These are phyloP conservation scores for Pelvicachromis taeniatus DNA, from an alignment of 2,113 vertebrate species.

Conservation along the genomic window DNA sequence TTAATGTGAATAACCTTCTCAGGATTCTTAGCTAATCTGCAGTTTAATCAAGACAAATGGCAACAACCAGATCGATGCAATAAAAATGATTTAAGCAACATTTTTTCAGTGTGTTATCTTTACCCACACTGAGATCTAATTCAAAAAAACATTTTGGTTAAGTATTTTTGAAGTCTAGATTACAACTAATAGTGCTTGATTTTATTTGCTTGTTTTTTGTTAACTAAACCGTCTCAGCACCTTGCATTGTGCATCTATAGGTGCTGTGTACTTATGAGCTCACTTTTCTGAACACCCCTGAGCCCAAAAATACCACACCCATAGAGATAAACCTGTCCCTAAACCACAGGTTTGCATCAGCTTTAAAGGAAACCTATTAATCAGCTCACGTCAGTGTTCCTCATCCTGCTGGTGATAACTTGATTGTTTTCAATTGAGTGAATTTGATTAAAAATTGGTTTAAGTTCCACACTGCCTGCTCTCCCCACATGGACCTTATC, in stretches of 20 bases:
- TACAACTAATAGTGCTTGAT: not conserved
- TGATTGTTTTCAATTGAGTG: not conserved
- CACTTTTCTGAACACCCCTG: conserved; percentile 1
- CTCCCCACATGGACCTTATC: conserved; percentile 11
- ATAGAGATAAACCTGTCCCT: not conserved
- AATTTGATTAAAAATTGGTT: not conserved
- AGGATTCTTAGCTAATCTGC: not conserved
- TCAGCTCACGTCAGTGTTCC: not conserved
- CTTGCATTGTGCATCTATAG: no score
- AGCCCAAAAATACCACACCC: not conserved
- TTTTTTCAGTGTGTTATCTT: not conserved
- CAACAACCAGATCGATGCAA: not conserved
- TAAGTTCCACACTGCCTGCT: not conserved
- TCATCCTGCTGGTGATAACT: not conserved
- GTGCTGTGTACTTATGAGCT: not conserved
- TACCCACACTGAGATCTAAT: not conserved
- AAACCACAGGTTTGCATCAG: not conserved
- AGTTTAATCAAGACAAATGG: not conserved
- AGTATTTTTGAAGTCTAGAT: not conserved
- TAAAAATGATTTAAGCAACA: not conserved
- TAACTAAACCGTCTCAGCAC: not conserved
- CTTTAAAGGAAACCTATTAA: not conserved
- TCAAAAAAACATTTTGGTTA: not conserved
- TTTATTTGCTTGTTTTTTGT: not conserved
- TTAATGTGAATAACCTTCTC: not conserved